Conservation (phyloP, 2,888 invertebrate species). For the Mythimna vitellina region DNA sequence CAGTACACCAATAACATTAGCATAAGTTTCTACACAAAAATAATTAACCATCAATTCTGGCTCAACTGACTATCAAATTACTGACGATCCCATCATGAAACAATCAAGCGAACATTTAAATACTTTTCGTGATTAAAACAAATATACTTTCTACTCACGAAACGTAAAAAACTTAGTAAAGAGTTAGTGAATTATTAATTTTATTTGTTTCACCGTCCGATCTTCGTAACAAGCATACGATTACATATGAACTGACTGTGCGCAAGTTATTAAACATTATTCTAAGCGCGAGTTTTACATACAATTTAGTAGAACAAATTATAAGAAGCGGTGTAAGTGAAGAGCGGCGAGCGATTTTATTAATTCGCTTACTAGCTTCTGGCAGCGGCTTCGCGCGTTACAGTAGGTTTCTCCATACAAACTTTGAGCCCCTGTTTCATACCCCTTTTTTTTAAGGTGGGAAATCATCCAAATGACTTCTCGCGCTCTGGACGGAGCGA, state of each 20-base stretch:
- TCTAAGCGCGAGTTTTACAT: conserved; percentile 87
- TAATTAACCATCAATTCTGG: conserved; percentile 48
- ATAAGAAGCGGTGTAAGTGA: conserved; percentile 72
- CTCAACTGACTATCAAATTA: conserved; percentile 43
- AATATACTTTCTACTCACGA: conserved; percentile 56
- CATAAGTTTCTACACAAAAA: conserved; percentile 47
- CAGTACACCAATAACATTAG: conserved; percentile 37
- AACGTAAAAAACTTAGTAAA: conserved; percentile 23
- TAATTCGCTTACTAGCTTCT: no score
- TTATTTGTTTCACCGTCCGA: conserved; percentile 82
- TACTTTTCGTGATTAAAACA: conserved; percentile 59
- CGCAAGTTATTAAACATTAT: conserved; percentile 87
- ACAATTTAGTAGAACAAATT: conserved; percentile 90
- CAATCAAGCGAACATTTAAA: conserved; percentile 53
- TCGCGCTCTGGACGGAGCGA: no score
- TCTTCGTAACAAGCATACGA: conserved; percentile 75
- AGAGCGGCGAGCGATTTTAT: conserved; percentile 55
- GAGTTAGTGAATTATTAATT: conserved; percentile 68
- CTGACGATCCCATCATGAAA: conserved; percentile 39
- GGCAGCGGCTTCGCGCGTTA: no score
- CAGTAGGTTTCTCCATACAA: no score
- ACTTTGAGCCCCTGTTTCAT: no score
- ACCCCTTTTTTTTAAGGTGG: no score
- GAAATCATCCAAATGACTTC: no score
- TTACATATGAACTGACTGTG: conserved; percentile 85